Conservation (phyloP, 2,888 invertebrate species). For the Andrena praecox region DNA sequence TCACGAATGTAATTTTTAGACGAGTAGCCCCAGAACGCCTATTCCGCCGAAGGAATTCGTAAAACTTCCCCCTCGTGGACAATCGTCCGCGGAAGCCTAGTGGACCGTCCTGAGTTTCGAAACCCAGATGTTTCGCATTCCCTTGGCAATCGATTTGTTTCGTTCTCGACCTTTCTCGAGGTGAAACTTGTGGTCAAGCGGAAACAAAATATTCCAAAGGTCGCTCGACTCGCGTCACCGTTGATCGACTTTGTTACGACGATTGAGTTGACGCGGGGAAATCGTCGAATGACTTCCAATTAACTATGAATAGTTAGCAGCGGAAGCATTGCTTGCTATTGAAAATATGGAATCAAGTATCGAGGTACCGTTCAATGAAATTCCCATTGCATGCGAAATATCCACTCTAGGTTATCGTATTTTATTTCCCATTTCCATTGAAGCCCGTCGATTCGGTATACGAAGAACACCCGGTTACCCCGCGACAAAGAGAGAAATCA, state of each 20-base stretch:
- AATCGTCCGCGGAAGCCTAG: background rate
- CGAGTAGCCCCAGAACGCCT: background rate
- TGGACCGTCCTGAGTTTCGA: background rate
- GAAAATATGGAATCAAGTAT: background rate
- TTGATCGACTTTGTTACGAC: slow-evolving; percentile 24
- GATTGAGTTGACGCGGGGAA: slow-evolving; percentile 21
- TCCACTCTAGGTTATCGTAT: background rate
- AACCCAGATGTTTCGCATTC: background rate
- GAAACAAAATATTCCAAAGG: slow-evolving; percentile 9
- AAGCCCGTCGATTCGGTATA: background rate
- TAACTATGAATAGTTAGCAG: slow-evolving; percentile 34
- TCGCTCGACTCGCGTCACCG: background rate
- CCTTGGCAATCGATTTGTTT: background rate
- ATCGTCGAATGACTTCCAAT: slow-evolving; percentile 49
- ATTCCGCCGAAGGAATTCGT: background rate
- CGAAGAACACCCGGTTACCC: slow-evolving; percentile 2
- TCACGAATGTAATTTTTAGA: slow-evolving; percentile 7
- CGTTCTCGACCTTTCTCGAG: background rate
- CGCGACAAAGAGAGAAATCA: background rate
- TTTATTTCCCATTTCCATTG: background rate
- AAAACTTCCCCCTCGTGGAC: slow-evolving; percentile 11
- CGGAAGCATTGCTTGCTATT: background rate
- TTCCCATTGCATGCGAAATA: background rate
- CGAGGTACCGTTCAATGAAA: background rate
- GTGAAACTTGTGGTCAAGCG: background rate